Evolutionary conservation across 2,113 vertebrate species (phyloP), one percentile per base, ranked within the genome.

Genomic region (Myotis yumanensis): DNA sequence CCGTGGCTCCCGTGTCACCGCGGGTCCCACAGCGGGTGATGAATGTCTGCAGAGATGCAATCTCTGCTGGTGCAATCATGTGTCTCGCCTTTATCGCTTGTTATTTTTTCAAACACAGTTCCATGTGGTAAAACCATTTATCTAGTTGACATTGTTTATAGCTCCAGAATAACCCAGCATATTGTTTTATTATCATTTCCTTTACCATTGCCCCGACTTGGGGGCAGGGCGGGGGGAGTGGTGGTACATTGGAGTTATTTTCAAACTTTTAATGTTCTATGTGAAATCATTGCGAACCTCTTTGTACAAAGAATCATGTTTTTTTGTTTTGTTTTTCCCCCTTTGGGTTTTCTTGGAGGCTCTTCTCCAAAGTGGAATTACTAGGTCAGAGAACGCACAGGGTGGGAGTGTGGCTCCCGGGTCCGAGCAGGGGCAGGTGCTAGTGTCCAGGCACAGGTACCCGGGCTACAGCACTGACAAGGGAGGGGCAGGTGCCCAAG

Each of bases 111-210:
- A 51, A 40, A 76, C 54, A 71, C 25, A 32, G 71, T 91, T 86
- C 59, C 7, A 11, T 66, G 37, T 37, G 46, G 83, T 90, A 72
- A 77, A 48, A 72, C 79, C 51, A 86, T 76, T 81, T 64, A 35
- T 90, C 80, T 90, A 52, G 75, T 77, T 91, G 72, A 81, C 46
- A 11, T 79, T 81, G n/a, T 62, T 32, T 85, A 37, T 35, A 76
- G 25, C 62, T 81, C 83, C 37, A 37, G 66, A 35, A 73, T 66
- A 77, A 51, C 18, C 72, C 35, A 48, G 43, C 11, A 40, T n/a
- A 62, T 17, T 79, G 64, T 69, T 73, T 81, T 81, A 72, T 54
- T 90, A 3, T 86, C 23, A 40, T 23, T 80, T 85, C 30, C 52
- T 92, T 57, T 52, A 20, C 30, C 16, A 72, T 40, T 73, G 85